phyloP scores from a whole-genome alignment of 2,113 vertebrate species.

The Crotalus helleri region DNA sequence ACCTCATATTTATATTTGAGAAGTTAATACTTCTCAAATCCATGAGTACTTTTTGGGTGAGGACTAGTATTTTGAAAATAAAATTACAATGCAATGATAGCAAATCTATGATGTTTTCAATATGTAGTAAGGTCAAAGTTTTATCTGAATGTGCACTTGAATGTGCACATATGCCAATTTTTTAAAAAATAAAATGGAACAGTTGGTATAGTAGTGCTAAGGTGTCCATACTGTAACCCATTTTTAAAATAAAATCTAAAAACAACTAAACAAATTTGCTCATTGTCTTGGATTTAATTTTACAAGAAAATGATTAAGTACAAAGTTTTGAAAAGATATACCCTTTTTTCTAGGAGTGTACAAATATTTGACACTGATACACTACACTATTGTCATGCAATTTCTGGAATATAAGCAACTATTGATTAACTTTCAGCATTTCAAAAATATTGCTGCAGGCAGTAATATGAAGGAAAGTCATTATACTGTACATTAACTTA shows the following conservation, averaged over 20 bases:
- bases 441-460: constrained; percentile 50
- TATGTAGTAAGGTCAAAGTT: constrained; percentile 66
- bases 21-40: constrained; percentile 67
- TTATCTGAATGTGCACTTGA: constrained; percentile 71
- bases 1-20: constrained; percentile 82
- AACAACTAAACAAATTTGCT: constrained; percentile 44
- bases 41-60: constrained; percentile 73
- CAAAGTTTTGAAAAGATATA: constrained; percentile 30
- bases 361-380: constrained; percentile 42
- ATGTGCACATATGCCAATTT: constrained; percentile 50
- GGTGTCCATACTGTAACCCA: constrained; percentile 7
- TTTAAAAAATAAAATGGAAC: constrained; percentile 48
- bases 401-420: constrained; percentile 53
- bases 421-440: constrained; percentile 61
- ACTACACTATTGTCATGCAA: constrained; percentile 36
- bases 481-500: constrained; percentile 36
- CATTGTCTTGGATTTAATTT: constrained; percentile 34
- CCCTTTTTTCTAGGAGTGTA: constrained; percentile 47
- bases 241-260: constrained; percentile 44
- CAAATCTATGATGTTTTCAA: constrained; percentile 69
- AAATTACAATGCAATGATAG: constrained; percentile 71
- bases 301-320: constrained; percentile 41
- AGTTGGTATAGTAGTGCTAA: constrained; percentile 46
- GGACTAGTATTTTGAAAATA: constrained; percentile 75
- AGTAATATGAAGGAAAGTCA: constrained; percentile 33